A percentile compares a stretch with the other conserved stretches of the same genome.
Evolutionary conservation across 2,888 invertebrate genomes (phyloP).

Genomic region (Perdita meconis): DNA sequence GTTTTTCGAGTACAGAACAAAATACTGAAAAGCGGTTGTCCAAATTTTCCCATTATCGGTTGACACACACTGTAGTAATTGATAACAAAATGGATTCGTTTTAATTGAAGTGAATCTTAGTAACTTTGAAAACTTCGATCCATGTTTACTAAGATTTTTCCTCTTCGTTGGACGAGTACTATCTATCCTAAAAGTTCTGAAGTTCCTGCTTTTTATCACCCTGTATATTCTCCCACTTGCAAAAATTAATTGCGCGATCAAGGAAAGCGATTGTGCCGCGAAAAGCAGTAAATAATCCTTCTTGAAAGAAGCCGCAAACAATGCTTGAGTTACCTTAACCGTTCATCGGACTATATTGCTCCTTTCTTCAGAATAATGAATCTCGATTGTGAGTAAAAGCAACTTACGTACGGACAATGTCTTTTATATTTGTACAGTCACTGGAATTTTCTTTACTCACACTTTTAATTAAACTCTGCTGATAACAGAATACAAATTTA

Average conservation of each 20-base stretch:
- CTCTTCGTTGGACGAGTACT: too few relatives aligned
- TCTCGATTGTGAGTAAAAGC: slow-evolving; percentile 11
- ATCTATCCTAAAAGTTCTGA: neutral
- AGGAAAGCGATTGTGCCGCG: slow-evolving; percentile 11
- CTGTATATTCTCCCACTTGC: neutral
- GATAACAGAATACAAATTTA: too few relatives aligned
- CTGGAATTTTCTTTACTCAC: too few relatives aligned
- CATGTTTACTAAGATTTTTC: too few relatives aligned
- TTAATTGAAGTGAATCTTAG: too few relatives aligned
- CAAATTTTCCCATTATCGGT: too few relatives aligned
- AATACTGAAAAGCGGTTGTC: neutral
- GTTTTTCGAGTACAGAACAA: neutral
- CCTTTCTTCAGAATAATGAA: slow-evolving; percentile 10
- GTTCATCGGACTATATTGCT: neutral
- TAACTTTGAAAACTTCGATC: neutral
- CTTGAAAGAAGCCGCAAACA: slow-evolving; percentile 21
- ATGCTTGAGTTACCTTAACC: slow-evolving; percentile 16
- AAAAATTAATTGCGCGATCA: slow-evolving; percentile 28
- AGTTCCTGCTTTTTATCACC: neutral
- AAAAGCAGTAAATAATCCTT: slow-evolving; percentile 18
- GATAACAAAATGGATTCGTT: too few relatives aligned
- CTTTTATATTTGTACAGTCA: slow-evolving; percentile 8
- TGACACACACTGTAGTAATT: neutral
- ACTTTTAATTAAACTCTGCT: too few relatives aligned
- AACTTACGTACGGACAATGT: slow-evolving; percentile 1